Base-by-base conservation (phyloP, 2,888 invertebrate genomes). In the Dryobotodes eremita region DNA sequence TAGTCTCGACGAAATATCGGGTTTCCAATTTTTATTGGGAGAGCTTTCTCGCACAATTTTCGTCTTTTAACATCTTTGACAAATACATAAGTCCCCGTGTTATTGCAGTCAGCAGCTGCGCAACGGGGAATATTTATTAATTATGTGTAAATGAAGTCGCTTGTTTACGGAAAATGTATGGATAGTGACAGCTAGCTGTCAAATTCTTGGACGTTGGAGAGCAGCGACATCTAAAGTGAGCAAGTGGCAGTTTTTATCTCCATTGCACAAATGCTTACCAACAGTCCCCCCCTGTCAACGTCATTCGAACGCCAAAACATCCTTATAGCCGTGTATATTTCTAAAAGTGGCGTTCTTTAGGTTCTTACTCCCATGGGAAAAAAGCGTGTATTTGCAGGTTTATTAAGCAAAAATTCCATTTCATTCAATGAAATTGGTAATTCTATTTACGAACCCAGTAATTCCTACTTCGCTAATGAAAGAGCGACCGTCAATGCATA, bases 381-480 rank as follows among this genome's bases (percentile, higher is more conserved):
- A 57, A 17, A 1, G 17, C 11, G 2, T 42, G 13, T 11, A 23
- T 53, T 31, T 50, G 7, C 20, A 17, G 26, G 17, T 36, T 36
- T 13, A 23, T 65, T 42, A 26, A 42, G 31, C 1, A 50, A n/a
- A 50, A 23, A n/a, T 46, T 26, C 31, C 7, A 4, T 59, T 61
- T 77, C 6, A 53, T 10, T 17, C 55, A 69, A 46, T 64, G 0
- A 48, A 36, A 42, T 53, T 72, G 13, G 5, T 61, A 55, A 62
- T 64, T 64, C 15, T 68, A 64, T 64, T 53, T 48, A 20, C 15
- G 11, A 26, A 31, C 17, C 7, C 31, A 46, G 36, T 48, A 15
- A 61, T 65, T 46, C 1, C 42, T 53, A 74, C 15, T 74, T 31
- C 5, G 20, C 55, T 71, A 77, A 85, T 85, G 62, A 81, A 76